Evolutionary conservation across 2,797 vertebrate species (phyloP), one percentile per base, ranked within the genome.

Genomic region (Pyrocephalus nanus): DNA sequence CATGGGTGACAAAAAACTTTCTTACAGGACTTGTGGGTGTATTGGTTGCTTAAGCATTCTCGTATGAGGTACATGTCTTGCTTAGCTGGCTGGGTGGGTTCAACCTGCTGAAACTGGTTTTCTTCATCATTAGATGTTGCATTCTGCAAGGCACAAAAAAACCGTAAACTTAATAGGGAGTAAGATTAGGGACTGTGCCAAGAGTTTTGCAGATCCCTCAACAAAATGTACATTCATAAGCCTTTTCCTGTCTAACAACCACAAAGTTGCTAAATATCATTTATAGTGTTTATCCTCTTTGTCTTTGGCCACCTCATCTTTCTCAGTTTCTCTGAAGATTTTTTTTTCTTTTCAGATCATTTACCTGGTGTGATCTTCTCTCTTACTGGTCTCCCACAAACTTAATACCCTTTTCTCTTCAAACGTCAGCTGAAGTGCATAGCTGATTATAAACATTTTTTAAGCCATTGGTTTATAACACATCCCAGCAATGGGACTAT

Each of bases 1-100:
- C 99, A 99, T 0, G 99, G 99, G 3, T 97, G 97, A 93, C 99
- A 99, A 89, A 99, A 99, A 30, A 98, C 97, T 95, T 98, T 98
- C 20, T 76, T n/a, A 65, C 99, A 99, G 27, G 99, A 99, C 11
- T 60, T 95, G 9, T 97, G 97, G 4, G 98, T 99, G 40, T 98
- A 98, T 23, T 91, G 92, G 50, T 98, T 91, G 16, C 55, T 20
- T 76, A 98, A 76, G 94, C 99, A 99, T 85, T 98, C 93, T 34
- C 14, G 2, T 12, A 98, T 96, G 60, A 98, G 94, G 93, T 76
- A 55, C 0, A 1, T 47, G 16, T 92, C 89, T 70, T 90, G 88
- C 73, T 93, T 1, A 65, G 45, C 89, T 84, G 85, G 55, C 34
- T 73, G 71, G 43, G 32, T 66, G 78, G 70, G 54, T 40, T 81